Percentiles rank a stretch among this genome's conserved stretches.
phyloP scores from a whole-genome alignment of 2,113 vertebrate genomes.

The Pungitius pungitius region DNA sequence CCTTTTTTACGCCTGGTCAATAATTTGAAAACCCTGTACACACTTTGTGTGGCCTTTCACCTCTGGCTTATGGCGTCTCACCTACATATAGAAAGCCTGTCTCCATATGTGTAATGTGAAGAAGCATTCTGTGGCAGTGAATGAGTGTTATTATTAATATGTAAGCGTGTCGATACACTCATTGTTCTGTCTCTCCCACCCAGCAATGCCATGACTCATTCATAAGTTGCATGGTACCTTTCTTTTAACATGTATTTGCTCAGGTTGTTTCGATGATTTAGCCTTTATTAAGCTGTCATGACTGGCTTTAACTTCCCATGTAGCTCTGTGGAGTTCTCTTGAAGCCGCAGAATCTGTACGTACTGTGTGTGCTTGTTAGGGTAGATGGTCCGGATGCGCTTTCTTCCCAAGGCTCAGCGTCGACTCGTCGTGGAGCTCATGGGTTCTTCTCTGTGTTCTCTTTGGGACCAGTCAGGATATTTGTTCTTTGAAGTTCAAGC shows the following conservation, averaged over 20 bases:
- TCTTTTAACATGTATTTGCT: background rate
- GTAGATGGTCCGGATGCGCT: too few species aligned
- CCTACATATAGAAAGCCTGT: background rate
- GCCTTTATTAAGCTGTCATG: constrained; percentile 1
- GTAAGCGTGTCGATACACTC: constrained; percentile 14
- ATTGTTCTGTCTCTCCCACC: background rate
- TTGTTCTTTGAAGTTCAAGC: background rate
- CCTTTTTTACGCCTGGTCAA: background rate
- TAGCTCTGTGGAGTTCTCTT: background rate
- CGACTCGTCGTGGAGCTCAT: background rate
- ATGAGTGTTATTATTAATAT: background rate
- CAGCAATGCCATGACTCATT: constrained; percentile 10
- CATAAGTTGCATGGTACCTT: background rate
- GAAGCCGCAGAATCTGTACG: background rate
- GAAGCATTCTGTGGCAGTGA: background rate
- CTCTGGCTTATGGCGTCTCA: background rate
- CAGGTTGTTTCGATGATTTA: background rate
- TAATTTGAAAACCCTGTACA: background rate
- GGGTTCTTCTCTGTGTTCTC: background rate
- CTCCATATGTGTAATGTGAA: background rate
- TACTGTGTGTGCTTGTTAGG: background rate
- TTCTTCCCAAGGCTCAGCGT: too few species aligned
- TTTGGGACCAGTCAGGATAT: background rate
- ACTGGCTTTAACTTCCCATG: background rate
- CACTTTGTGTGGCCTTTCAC: constrained; percentile 12